These are phyloP conservation scores for Pipra filicauda DNA, from an alignment of 2,113 vertebrate species.

Conservation along the genomic window DNA sequence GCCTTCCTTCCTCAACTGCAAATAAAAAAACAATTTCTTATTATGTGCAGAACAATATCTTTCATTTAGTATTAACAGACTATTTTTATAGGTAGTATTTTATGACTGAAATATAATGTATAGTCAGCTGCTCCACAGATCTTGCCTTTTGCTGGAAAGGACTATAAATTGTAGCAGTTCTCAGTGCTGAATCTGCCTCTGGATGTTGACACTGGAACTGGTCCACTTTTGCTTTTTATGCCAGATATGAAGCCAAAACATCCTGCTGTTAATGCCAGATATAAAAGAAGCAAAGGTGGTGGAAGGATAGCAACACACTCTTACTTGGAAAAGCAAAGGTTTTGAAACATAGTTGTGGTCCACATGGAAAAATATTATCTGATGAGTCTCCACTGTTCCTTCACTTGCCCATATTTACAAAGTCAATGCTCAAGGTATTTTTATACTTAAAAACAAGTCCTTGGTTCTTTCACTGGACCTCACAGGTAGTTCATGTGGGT, in stretches of 20 bases:
- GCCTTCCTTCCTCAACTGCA: background rate
- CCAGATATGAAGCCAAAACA: background rate
- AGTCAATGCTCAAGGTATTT: background rate
- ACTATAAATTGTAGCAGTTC: background rate
- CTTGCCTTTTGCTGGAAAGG: background rate
- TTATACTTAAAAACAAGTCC: background rate
- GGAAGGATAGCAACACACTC: background rate
- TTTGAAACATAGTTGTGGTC: background rate
- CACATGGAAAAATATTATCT: background rate
- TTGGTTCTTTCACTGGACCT: background rate
- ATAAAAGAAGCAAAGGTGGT: background rate
- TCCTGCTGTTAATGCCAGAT: background rate
- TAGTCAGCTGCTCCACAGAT: constrained; percentile 4
- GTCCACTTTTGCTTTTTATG: constrained; percentile 12
- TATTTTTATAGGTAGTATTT: background rate
- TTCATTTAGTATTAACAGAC: background rate
- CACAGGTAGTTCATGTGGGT: background rate
- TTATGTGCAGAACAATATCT: background rate
- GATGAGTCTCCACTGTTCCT: background rate
- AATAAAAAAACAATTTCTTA: background rate
- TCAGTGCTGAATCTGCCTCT: background rate
- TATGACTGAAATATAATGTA: background rate
- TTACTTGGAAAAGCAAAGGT: background rate
- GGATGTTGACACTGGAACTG: constrained; percentile 17
- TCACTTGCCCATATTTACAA: background rate